Evolutionary conservation across 2,797 vertebrate genomes (phyloP), one percentile per base, ranked within the genome.

Genomic region (Lithobates sylvaticus): DNA sequence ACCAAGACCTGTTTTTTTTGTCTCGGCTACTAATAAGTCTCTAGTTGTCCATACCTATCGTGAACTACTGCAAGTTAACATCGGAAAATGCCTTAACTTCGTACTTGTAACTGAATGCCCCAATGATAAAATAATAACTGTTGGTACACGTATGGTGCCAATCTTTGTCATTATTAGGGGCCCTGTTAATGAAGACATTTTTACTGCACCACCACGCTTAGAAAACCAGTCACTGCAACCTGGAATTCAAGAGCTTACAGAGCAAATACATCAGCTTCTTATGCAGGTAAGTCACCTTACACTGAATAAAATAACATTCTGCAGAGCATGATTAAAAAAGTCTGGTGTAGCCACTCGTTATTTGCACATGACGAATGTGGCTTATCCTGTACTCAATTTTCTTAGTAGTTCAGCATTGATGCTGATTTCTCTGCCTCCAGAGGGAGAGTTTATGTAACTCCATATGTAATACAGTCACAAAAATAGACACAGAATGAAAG

Each of bases 101-200:
- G 21, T 61, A 21, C 21, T 23, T 61, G 54, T 61, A 9, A 61
- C 54, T 23, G 18, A 61, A 61, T 61, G 54, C 21, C 23, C 54
- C 21, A 61, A 5, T 61, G 54, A n/a, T 65, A 36, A 26, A 67
- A 26, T n/a, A 76, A 18, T 58, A 42, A 74, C 13, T 0, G 75
- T 76, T 76, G 64, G 50, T 34, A 76, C 50, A 58, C 23, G 4
- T 61, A 76, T 76, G 75, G 75, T 77, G 76, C 21, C 67, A 36
- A 47, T 1, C 65, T 90, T 89, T 26, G 75, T 67, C 76, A 12
- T 80, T 44, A 36, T 0, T 93, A 99, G 97, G 92, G 97, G 97
- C 67, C 98, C 98, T 0, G 95, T 99, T 89, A 99, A 99, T 76
- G 98, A 99, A 93, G 97, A 99, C 0, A 95, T 99, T 68, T 99